Conservation (phyloP, 1,140 invertebrate species). For the Drosophila trapezifrons region DNA sequence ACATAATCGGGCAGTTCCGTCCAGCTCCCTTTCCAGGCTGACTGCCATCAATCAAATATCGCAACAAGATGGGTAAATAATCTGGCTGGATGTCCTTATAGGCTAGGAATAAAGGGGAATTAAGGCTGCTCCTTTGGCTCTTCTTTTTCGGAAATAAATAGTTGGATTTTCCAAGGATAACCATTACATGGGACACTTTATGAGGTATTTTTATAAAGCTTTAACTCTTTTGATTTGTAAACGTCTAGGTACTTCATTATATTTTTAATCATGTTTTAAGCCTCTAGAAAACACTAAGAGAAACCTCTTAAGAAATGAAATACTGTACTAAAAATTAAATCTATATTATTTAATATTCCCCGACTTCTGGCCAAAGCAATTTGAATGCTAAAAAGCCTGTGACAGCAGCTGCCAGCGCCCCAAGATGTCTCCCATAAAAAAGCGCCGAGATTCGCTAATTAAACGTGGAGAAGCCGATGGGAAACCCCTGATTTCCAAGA, state of each 20-base stretch:
- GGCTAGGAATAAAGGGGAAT: neutral
- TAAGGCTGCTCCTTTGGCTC: neutral
- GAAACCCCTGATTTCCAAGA: slow-evolving; percentile 5
- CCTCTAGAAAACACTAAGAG: neutral
- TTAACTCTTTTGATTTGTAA: too few species aligned
- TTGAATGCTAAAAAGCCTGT: slow-evolving; percentile 11
- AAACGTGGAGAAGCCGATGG: slow-evolving; percentile 33
- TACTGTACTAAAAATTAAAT: neutral
- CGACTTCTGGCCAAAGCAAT: neutral
- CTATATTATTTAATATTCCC: neutral
- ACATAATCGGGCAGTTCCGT: slow-evolving; percentile 62
- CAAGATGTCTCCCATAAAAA: slow-evolving; percentile 53
- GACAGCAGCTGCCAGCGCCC: slow-evolving; percentile 33
- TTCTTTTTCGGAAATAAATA: neutral
- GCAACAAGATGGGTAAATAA: slow-evolving; percentile 29
- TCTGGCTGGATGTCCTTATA: neutral
- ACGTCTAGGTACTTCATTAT: too few species aligned
- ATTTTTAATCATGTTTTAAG: neutral
- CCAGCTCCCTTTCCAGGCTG: slow-evolving; percentile 5
- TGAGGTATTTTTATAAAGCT: neutral
- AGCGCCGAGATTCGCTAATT: slow-evolving; percentile 64
- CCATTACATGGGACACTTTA: neutral
- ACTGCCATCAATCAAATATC: slow-evolving; percentile 63
- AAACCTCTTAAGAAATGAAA: neutral
- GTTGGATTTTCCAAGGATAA: too few species aligned